phyloP scores from a whole-genome alignment of 2,113 vertebrate species.

The Tonatia bakeri region DNA sequence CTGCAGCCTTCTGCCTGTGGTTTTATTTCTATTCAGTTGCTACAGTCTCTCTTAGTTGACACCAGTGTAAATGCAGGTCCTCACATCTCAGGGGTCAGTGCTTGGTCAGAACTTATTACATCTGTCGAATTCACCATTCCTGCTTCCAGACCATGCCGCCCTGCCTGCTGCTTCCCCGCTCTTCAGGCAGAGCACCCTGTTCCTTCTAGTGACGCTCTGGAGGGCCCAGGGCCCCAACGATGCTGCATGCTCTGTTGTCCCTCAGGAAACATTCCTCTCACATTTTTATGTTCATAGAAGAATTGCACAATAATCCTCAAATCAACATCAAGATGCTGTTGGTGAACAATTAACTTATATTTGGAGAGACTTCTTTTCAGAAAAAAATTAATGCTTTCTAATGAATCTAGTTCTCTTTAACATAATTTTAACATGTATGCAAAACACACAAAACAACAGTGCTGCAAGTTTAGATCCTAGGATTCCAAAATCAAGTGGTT shows the following conservation, averaged over 20 bases:
- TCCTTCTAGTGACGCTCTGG: neutral
- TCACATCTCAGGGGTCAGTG: neutral
- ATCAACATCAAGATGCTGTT: neutral
- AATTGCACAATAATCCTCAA: neutral
- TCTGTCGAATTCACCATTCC: neutral
- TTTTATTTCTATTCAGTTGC: neutral
- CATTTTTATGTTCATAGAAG: neutral
- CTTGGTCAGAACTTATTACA: neutral
- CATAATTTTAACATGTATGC: neutral
- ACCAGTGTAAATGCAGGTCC: neutral
- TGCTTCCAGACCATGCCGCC: neutral
- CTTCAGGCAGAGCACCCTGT: too few species aligned
- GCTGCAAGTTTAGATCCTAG: neutral
- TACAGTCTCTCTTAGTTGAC: too few species aligned
- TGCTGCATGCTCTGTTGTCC: neutral
- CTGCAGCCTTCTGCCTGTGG: neutral
- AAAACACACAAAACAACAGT: neutral
- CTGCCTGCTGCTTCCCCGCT: too few species aligned
- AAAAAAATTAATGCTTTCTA: constrained; percentile 10
- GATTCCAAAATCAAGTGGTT: neutral
- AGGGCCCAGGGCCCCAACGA: neutral
- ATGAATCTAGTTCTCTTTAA: neutral
- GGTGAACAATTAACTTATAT: neutral
- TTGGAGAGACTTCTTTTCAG: neutral
- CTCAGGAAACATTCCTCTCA: neutral